Conservation (phyloP, 2,797 vertebrate genomes). For the Heliangelus exortis region DNA sequence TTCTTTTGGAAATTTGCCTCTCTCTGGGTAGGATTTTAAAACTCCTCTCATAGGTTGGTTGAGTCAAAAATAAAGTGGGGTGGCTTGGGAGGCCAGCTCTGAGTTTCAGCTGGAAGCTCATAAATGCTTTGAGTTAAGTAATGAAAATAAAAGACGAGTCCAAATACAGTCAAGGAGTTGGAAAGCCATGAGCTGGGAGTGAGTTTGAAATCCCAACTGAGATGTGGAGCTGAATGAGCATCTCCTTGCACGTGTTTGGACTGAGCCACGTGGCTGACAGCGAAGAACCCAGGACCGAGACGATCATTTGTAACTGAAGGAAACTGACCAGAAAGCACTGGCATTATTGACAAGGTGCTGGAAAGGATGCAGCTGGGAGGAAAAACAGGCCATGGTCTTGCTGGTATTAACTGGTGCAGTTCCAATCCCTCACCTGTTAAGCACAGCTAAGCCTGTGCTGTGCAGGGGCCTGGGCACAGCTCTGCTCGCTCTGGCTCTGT, state of each 20-base stretch:
- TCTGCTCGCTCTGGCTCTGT: background rate
- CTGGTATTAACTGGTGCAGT: background rate
- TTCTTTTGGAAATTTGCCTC: background rate
- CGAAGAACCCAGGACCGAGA: fast-evolving
- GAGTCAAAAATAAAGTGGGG: background rate
- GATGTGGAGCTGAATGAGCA: background rate
- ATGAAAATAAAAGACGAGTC: background rate
- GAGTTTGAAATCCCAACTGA: background rate
- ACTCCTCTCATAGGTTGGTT: background rate
- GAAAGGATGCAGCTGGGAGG: fast-evolving
- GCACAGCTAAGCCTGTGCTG: background rate
- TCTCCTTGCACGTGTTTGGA: background rate
- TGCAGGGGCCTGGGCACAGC: background rate
- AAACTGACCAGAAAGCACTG: background rate
- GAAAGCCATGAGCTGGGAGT: background rate
- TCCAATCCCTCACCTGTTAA: background rate
- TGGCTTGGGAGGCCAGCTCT: background rate
- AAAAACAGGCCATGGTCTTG: background rate
- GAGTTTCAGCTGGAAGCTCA: background rate
- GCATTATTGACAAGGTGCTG: background rate
- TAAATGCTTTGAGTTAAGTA: background rate
- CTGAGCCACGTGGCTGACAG: background rate
- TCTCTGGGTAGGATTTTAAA: background rate
- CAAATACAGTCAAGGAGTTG: background rate
- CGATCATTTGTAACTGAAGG: background rate